Base-by-base conservation (phyloP, 2,113 vertebrate genomes). In the Geococcyx californianus region DNA sequence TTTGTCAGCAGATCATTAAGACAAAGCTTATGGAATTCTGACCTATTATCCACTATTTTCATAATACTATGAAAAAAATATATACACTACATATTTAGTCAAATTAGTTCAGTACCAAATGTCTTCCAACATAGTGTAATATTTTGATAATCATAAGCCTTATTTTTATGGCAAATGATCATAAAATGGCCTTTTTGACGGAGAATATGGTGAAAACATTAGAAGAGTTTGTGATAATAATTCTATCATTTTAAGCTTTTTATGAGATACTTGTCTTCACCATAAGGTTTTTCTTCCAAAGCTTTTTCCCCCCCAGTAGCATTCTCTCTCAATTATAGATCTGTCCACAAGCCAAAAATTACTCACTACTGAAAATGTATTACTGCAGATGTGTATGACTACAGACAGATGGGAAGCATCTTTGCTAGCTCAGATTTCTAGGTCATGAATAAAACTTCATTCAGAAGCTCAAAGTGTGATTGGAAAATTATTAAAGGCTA, bases 271-370 rank as follows among this genome's bases (percentile, higher is more conserved):
- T 93, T 94, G 64, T 84, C 68, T 86, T 83, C 54, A 80, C 58
- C 54, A 20, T 73, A 72, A 91, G 54, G 31, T 14, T 77, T 78
- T 83, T 45, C 11, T 38, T 47, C 36, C 63, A n/a, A 77, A 73
- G 18, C 42, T 80, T 77, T 79, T 82, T 75, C 33, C 42, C 7
- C 13, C 45, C 77, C 67, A 85, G 70, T 62, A 93, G 38, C 85
- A 91, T 95, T 92, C 75, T 88, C 70, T 94, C 89, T 80, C 66
- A 82, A 86, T 93, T 95, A 93, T 56, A 79, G 31, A 63, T 88
- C 93, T 92, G 70, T 95, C 58, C 54, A 89, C 42, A 89, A 83
- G 91, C 91, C 94, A 94, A 93, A 92, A 89, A 95, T 88, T 79
- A 88, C 70, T 88, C 70, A 76, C 74, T 83, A 78, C 89, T 85